A percentile compares a stretch with the other conserved stretches of the same genome.
Conservation (phyloP, 1,140 invertebrate species). For the Bombus polaris region DNA sequence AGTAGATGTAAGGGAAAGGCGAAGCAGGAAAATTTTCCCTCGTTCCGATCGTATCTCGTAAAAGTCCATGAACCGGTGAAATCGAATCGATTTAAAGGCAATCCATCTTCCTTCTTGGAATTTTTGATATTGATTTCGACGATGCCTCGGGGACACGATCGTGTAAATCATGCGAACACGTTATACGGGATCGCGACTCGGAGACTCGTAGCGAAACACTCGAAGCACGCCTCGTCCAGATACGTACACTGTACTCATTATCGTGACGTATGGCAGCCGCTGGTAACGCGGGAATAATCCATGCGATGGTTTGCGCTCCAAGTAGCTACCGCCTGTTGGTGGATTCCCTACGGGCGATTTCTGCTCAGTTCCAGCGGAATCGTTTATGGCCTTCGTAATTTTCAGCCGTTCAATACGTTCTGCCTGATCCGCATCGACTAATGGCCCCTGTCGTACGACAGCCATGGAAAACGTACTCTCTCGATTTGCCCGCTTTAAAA, state of each 20-base stretch:
- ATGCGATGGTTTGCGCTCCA: no score
- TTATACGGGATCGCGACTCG: slow-evolving; percentile 9
- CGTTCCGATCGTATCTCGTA: background rate
- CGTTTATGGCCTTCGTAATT: slow-evolving; percentile 57
- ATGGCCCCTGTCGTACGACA: slow-evolving; percentile 36
- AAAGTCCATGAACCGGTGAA: no score
- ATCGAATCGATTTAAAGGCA: slow-evolving; percentile 5
- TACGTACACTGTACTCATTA: slow-evolving; percentile 63
- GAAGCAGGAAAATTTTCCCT: no score
- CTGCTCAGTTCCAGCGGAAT: slow-evolving; percentile 44
- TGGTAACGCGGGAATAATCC: slow-evolving; percentile 49
- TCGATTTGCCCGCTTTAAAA: slow-evolving; percentile 19
- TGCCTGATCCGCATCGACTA: slow-evolving; percentile 41
- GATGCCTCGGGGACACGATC: slow-evolving; percentile 51
- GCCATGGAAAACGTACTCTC: slow-evolving; percentile 37
- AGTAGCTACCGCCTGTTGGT: background rate
- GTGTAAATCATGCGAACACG: slow-evolving; percentile 63
- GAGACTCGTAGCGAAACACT: slow-evolving; percentile 29
- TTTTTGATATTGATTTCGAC: slow-evolving; percentile 67
- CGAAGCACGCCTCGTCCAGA: slow-evolving; percentile 33
- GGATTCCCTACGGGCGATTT: slow-evolving; percentile 51
- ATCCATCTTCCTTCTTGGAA: slow-evolving; percentile 11
- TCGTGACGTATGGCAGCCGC: slow-evolving; percentile 68
- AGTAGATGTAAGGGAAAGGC: background rate
- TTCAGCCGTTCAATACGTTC: slow-evolving; percentile 46